phyloP scores from a whole-genome alignment of 2,888 invertebrate genomes.

The Silvanus unidentatus region DNA sequence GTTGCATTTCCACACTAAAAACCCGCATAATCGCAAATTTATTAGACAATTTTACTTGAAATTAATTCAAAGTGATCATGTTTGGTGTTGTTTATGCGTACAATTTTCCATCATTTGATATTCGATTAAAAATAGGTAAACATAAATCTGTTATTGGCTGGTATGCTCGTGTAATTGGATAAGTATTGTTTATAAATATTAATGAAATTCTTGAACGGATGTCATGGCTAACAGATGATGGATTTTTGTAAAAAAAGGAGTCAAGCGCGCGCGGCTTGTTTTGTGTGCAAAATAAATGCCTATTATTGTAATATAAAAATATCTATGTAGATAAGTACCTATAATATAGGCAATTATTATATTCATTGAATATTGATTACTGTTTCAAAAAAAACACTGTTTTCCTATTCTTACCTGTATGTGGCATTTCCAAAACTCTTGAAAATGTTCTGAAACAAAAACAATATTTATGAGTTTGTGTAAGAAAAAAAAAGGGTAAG shows the following conservation, averaged over 20 bases:
- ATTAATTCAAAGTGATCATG: no score
- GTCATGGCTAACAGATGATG: slow-evolving; percentile 1
- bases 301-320: no score
- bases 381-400: no score
- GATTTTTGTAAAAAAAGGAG: no score
- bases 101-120: background rate
- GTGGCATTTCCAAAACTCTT: slow-evolving; percentile 25
- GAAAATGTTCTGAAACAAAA: slow-evolving; percentile 19
- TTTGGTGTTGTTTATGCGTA: background rate
- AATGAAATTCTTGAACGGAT: slow-evolving; percentile 10
- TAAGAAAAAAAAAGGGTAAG: background rate
- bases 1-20: no score
- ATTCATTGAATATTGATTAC: no score
- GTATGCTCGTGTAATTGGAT: slow-evolving; percentile 18
- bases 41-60: no score
- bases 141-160: slow-evolving; percentile 11
- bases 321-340: no score
- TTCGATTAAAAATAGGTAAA: slow-evolving; percentile 7
- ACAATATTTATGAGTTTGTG: slow-evolving; percentile 4
- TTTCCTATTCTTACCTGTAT: slow-evolving; percentile 35
- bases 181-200: slow-evolving; percentile 17
- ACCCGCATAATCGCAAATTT: no score
- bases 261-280: no score
- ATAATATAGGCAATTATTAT: no score
- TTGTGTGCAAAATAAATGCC: no score